Evolutionary conservation across 2,113 vertebrate genomes (phyloP).

Genomic region (Hemiscyllium ocellatum): DNA sequence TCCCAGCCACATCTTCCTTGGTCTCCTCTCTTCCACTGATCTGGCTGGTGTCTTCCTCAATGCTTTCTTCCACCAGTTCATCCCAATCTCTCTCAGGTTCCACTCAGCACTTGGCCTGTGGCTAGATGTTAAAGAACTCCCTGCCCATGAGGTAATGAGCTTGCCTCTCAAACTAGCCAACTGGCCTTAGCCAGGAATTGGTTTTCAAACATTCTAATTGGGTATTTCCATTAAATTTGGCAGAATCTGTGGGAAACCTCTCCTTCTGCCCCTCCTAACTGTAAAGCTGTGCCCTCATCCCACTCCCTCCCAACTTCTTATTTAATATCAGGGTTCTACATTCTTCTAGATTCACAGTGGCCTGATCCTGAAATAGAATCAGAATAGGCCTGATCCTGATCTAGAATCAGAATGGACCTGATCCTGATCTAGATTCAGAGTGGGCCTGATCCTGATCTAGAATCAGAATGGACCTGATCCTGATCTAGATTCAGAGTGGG

Average conservation of each 20-base stretch:
- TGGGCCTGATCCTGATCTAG: background rate
- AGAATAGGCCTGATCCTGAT: background rate
- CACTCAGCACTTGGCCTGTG: background rate
- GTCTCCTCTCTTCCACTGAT: background rate
- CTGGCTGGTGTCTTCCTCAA: background rate
- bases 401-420: too few relatives aligned
- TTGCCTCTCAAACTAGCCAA: too few relatives aligned
- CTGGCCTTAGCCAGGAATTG: too few relatives aligned
- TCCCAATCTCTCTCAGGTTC: background rate
- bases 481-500: background rate
- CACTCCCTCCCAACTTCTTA: too few relatives aligned
- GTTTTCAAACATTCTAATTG: too few relatives aligned
- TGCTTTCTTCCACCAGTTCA: background rate
- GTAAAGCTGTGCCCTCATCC: too few relatives aligned
- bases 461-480: too few relatives aligned
- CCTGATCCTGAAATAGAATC: background rate
- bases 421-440: background rate
- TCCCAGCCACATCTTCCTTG: background rate
- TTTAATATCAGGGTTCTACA: background rate
- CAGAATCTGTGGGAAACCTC: too few relatives aligned
- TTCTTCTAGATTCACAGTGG: background rate
- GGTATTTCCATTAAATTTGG: too few relatives aligned
- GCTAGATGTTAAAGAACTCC: background rate
- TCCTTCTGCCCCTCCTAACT: too few relatives aligned
- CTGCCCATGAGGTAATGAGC: background rate